Evolutionary conservation across 2,113 vertebrate species (phyloP), one percentile per base, ranked within the genome.

Genomic region (Ictidomys tridecemlineatus): DNA sequence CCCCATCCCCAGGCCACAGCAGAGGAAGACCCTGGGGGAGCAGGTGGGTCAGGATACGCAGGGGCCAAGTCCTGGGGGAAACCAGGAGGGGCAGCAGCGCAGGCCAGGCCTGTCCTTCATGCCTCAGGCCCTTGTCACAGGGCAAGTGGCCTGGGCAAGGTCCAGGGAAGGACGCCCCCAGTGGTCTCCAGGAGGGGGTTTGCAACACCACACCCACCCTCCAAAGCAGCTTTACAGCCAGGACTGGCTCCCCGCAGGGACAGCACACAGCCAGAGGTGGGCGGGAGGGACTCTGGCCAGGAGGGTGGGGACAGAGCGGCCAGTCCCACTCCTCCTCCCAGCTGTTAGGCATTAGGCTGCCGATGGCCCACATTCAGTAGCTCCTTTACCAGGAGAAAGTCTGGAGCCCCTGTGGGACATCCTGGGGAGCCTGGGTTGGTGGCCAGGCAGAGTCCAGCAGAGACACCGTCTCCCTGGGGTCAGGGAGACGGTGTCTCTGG

Each of bases 71-170:
- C 72, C 67, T 2, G 69, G 42, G 28, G 39, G 45, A 22, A 5
- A 72, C 1, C 28, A 8, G 53, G 53, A 30, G 26, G n/a, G 0
- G 22, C 13, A 1, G 34, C 28, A 32, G 10, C 13, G 0, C 0
- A 5, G 65, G 67, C 67, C 83, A 26, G 22, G 24, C 28, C 30
- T 18, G 28, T 17, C 53, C 22, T 70, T 16, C 51, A 16, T 16
- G 51, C 42, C 48, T 61, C 0, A 5, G 22, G 5, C n/a, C n/a
- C n/a, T n/a, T n/a, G n/a, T n/a, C n/a, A n/a, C n/a, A n/a, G n/a
- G n/a, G 8, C 26, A 58, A 45, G 16, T 3, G 14, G 34, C 16
- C 17, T 26, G 67, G 61, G 28, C 42, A 16, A 39, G 14, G 4
- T 70, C 20, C 48, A 26, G 37, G 11, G 20, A 65, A 28, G 70